Base-by-base conservation (phyloP, 2,888 invertebrate genomes). In the Hedychridium roseum region DNA sequence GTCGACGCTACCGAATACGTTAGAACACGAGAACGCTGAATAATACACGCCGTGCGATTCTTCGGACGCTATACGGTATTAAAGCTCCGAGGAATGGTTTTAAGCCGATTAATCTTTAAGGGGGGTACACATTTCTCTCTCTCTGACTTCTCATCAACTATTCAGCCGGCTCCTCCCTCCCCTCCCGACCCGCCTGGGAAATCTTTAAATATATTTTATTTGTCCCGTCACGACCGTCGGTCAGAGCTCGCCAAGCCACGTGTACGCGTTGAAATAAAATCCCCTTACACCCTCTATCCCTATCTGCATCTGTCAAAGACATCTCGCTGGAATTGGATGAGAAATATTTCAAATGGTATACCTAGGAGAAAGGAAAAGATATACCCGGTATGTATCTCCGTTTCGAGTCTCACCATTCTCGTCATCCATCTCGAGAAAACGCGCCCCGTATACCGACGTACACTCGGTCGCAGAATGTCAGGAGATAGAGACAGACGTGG, bases 131-230 rank as follows among this genome's bases (percentile, higher is more conserved):
- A n/a, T 18, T 9, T 20, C 30, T 28, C 17, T 32, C 5, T n/a
- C 9, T 14, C 11, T 23, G n/a, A 9, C 20, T 17, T n/a, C 14
- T 15, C 37, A 11, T 27, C 36, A 28, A 18, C 40, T 35, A 9
- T 18, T 43, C 30, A 18, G 37, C 17, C 35, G 12, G 20, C 46
- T 44, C 11, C 15, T 11, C 28, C 38, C 6, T 16, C 1, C 27
- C 18, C 39, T 11, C 43, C 48, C 59, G 54, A 64, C 63, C 71
- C 70, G 58, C 57, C 64, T 68, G 69, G 73, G 74, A 75, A 75
- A 76, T 77, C 78, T 71, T 74, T 70, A 76, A 77, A 77, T 77
- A 77, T 78, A 71, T 74, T 76, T 77, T 68, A 70, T 71, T 73
- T 66, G 66, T 60, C 62, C 23, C 50, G 56, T 43, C 56, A 53